Base-by-base conservation (phyloP, 2,888 invertebrate genomes). In the Apomyelois bistriatella region DNA sequence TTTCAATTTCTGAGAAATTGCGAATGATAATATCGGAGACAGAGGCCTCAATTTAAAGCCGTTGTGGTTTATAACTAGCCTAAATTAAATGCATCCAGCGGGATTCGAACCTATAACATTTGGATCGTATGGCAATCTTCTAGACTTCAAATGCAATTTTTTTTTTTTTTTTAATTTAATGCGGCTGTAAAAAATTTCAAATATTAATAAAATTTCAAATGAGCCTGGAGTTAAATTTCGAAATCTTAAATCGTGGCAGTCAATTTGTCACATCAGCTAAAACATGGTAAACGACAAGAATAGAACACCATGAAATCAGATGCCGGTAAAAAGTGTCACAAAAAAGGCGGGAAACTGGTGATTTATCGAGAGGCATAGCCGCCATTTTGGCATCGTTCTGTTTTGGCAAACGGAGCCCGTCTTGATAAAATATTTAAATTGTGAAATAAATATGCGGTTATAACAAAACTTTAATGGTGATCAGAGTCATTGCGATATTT, bases 371-470 rank as follows among this genome's bases (percentile, higher is more conserved):
- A 61, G 66, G 59, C 60, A 47, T 6, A 48, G 42, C 16, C 22
- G 64, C 76, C 76, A 74, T 78, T 67, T 72, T 70, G 65, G 61
- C 54, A 15, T 12, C 32, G 10, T 35, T 51, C 42, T 15, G 41
- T 42, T 28, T 51, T 42, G 50, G 41, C 50, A 41, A 42, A 56
- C 50, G 61, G 60, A 59, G 57, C 62, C 62, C 62, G 62, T 53
- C 62, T 61, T 68, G 65, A 70, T 75, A 70, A 74, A 74, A 74
- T 72, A 77, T 73, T 74, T 66, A 77, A 70, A 64, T 58, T n/a
- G n/a, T n/a, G n/a, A n/a, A n/a, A n/a, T n/a, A n/a, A n/a, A n/a
- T 64, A 60, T 63, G 61, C 28, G 28, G 28, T 28, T 28, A n/a
- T n/a, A n/a, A n/a, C n/a, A n/a, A 28, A 28, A 28, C 7, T 28